Evolutionary conservation across 2,113 vertebrate species (phyloP).

Genomic region (Paratilapia polleni): DNA sequence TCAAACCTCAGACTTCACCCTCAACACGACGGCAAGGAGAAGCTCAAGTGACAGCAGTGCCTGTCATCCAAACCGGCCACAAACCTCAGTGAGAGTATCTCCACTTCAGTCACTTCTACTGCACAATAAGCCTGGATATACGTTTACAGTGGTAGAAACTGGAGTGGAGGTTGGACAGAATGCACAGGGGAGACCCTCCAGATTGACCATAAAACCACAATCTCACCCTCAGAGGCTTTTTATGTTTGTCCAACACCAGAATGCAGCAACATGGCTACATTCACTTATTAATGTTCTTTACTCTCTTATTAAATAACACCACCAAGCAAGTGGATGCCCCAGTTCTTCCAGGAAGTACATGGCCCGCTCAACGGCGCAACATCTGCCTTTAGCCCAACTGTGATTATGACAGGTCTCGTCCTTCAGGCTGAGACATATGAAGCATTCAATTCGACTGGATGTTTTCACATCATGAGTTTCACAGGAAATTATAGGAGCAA

Average conservation of each 20-base stretch:
- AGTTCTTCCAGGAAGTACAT: not conserved
- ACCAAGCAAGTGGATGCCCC: not conserved
- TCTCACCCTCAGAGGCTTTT: not conserved
- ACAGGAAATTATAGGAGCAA: not conserved
- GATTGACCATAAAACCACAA: conserved; percentile 1
- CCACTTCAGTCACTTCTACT: not conserved
- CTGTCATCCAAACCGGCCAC: not conserved
- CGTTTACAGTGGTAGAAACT: not conserved
- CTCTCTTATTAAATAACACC: not conserved
- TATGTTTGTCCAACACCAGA: not conserved
- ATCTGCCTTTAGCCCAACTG: not conserved
- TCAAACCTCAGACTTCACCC: conserved; percentile 29
- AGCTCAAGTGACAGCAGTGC: conserved; percentile 12
- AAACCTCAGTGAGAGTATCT: conserved; percentile 31
- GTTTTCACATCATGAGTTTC: not conserved
- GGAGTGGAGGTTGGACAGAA: not conserved
- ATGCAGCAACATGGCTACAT: not conserved
- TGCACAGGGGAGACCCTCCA: not conserved
- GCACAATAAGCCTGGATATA: not conserved
- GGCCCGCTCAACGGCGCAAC: not conserved
- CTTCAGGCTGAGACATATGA: not conserved
- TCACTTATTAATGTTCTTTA: not conserved
- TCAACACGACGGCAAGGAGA: not conserved
- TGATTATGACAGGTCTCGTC: not conserved
- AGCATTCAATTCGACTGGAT: not conserved